Evolutionary conservation across 2,113 vertebrate genomes (phyloP).

Genomic region (Spilogale gracilis): DNA sequence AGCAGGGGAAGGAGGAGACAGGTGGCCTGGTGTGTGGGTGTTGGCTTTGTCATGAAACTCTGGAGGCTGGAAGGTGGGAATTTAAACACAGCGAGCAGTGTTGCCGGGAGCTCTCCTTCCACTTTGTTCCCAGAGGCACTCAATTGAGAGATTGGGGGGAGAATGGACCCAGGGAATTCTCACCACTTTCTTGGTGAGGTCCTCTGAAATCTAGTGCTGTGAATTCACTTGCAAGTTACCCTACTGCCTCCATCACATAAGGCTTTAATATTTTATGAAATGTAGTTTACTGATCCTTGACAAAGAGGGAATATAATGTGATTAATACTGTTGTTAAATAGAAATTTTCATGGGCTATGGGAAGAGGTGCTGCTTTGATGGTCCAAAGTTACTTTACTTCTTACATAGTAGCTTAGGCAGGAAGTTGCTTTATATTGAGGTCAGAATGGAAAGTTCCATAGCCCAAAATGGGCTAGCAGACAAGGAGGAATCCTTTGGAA

Average conservation of each 20-base stretch:
- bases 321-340: neutral
- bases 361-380: neutral
- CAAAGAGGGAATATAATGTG: neutral
- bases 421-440: neutral
- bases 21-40: neutral
- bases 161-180: neutral
- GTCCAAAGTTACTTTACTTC: neutral
- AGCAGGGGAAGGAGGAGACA: neutral
- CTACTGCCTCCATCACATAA: neutral
- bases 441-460: neutral
- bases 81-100: accelerated
- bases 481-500: neutral
- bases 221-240: neutral
- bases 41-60: neutral
- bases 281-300: neutral
- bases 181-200: neutral
- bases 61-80: neutral
- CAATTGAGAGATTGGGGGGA: neutral
- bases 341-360: neutral
- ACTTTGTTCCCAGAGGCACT: neutral
- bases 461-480: neutral
- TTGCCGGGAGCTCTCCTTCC: neutral
- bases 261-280: neutral
- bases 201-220: neutral
- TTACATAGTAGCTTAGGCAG: neutral